Percentiles rank a stretch among this genome's conserved stretches.
These are phyloP conservation scores for Drosophila biarmipes DNA, from an alignment of 1,140 invertebrate genomes.

Conservation along the genomic window DNA sequence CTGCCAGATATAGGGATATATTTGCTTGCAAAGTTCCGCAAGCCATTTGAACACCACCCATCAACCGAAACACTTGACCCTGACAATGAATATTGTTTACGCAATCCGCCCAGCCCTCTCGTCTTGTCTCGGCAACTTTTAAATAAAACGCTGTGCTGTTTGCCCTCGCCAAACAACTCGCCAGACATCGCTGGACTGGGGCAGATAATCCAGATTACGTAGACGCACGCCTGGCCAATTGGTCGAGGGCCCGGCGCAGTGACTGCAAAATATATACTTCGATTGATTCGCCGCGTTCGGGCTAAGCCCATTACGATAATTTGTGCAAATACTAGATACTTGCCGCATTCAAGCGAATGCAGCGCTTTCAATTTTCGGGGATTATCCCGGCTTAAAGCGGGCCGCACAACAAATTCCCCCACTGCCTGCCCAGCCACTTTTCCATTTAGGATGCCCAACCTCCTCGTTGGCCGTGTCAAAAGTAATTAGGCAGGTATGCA, in stretches of 20 bases:
- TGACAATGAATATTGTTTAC: constrained; percentile 69
- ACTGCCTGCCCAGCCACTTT: constrained; percentile 1
- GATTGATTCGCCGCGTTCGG: constrained; percentile 40
- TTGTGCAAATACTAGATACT: constrained; percentile 36
- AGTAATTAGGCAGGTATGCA: constrained; percentile 21
- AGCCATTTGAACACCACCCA: constrained; percentile 65
- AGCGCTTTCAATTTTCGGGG: constrained; percentile 15
- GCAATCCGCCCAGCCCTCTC: constrained; percentile 10
- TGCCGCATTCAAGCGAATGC: constrained; percentile 15
- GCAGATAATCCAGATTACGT: constrained; percentile 52
- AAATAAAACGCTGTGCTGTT: constrained; percentile 54
- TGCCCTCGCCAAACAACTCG: constrained; percentile 48
- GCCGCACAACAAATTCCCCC: constrained; percentile 5
- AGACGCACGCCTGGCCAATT: constrained; percentile 62
- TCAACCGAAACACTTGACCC: constrained; percentile 60
- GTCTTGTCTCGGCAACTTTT: constrained; percentile 40
- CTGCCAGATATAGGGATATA: constrained; percentile 13
- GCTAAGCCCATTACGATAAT: constrained; percentile 44
- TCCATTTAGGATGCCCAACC: not conserved
- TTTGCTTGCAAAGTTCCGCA: constrained; percentile 61
- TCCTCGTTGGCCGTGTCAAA: constrained; percentile 7
- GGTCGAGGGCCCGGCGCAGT: constrained; percentile 41
- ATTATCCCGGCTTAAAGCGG: constrained; percentile 27
- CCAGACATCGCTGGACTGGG: constrained; percentile 31
- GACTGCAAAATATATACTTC: constrained; percentile 38